Evolutionary conservation across 2,113 vertebrate species (phyloP), one percentile per base, ranked within the genome.

Genomic region (Megaptera novaeangliae): DNA sequence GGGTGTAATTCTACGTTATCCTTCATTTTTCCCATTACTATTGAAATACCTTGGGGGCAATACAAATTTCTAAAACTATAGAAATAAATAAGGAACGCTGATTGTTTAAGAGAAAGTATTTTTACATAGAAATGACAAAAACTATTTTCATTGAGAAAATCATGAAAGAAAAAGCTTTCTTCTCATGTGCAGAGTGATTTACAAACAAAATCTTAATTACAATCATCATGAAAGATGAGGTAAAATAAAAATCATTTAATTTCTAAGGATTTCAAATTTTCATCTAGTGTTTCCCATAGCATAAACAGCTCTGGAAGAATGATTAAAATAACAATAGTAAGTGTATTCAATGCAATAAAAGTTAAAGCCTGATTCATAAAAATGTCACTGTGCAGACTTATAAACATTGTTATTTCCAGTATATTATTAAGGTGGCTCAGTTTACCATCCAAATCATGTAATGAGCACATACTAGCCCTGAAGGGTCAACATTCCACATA

Each of bases 141-240:
- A 83, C 25, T 61, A 66, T 64, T 82, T 91, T 64, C 61, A 87
- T 36, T 61, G 36, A 95, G 46, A 93, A 95, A 95, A 74, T 44
- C 11, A 57, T 72, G 11, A 57, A 85, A 85, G 27, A 78, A 92
- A 95, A 86, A 3, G 31, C 1, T 41, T 81, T 87, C 36, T 90
- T 41, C 44, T 74, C 68, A 66, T n/a, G 13, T 52, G 27, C 23
- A 80, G 39, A 85, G 12, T 74, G 49, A 95, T 63, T 92, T 87
- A 81, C 4, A 96, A 97, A 75, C n/a, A 83, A 84, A 93, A 95
- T 80, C 25, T 86, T 94, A 89, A 96, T 88, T 82, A 74, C 1
- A 25, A 55, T 5, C 55, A 75, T 81, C n/a, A 78, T 25, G 41
- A 86, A 88, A 69, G 34, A 80, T 25, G 20, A 81, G 25, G n/a